phyloP scores from a whole-genome alignment of 2,113 vertebrate species.

The Cervus canadensis region DNA sequence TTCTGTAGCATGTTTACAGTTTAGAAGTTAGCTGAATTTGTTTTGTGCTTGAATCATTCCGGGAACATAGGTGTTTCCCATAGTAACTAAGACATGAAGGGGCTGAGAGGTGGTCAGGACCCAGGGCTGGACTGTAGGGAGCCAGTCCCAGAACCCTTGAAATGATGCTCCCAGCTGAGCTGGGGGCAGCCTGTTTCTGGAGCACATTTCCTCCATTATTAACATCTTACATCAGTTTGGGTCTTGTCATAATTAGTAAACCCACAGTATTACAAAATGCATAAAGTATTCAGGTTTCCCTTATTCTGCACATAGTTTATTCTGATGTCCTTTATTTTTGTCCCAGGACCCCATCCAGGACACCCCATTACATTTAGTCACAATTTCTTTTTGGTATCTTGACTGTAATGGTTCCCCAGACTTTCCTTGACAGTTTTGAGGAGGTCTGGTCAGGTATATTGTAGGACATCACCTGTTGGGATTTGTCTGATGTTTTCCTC shows the following conservation, averaged over 20 bases:
- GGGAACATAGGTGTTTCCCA: background rate
- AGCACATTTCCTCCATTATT: background rate
- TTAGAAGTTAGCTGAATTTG: background rate
- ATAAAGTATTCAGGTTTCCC: background rate
- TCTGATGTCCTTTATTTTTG: background rate
- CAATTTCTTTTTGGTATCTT: background rate
- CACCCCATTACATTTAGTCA: background rate
- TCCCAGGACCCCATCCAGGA: background rate
- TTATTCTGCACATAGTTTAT: background rate
- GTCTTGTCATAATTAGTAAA: background rate
- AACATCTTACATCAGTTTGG: accelerated
- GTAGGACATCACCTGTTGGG: background rate
- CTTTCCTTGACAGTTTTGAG: background rate
- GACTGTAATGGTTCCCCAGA: background rate
- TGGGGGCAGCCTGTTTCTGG: background rate
- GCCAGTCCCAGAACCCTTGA: too few relatives aligned
- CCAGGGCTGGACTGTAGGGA: background rate
- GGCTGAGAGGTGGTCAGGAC: background rate
- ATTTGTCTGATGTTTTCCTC: background rate
- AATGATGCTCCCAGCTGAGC: background rate
- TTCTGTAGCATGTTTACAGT: background rate
- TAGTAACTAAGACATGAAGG: background rate
- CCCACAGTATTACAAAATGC: accelerated
- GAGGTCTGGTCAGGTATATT: background rate
- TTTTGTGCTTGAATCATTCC: background rate